Base-by-base conservation (phyloP, 2,888 invertebrate species). In the Trichogramma evanescens region DNA sequence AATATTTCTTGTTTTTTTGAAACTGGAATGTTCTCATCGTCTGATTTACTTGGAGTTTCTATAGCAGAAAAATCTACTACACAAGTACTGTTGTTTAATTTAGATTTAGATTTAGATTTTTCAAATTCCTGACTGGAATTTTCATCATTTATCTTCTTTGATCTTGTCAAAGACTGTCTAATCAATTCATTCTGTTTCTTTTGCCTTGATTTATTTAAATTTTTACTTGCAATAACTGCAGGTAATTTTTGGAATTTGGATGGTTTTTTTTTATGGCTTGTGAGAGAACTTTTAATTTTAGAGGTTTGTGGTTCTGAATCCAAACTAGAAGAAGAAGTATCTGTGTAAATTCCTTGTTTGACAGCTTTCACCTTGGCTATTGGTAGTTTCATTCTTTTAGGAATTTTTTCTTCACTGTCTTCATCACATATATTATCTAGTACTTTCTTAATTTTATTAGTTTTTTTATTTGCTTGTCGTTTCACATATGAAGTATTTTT, bases 81-180 rank as follows among this genome's bases (percentile, higher is more conserved):
- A 38, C 52, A 38, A 49, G 10, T 10, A 63, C 59, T 41, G 57
- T 61, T 5, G 61, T 65, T 58, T 5, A 41, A 42, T 58, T 45
- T 45, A 5, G 26, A 42, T 50, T 45, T 58, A 4, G n/a, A 44
- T 42, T 55, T 56, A 44, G 44, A 8, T 13, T 54, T 45, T 9
- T 67, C 63, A 59, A 73, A 73, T 65, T 74, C 72, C 54, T 66
- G 68, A 8, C 67, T 64, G 4, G 73, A 72, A 61, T 68, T 72
- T 4, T 70, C 67, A 38, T 70, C 70, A 50, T 58, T 54, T 45
- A 45, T 45, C 2, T 3, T 48, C 8, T 49, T 58, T 44, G 49
- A 5, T 48, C 45, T 9, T 51, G 58, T 63, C 56, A n/a, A 8
- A 52, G 45, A 59, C 48, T 41, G 53, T 50, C 42, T 10, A 6